Evolutionary conservation across 2,797 vertebrate species (phyloP), one percentile per base, ranked within the genome.

Genomic region (Spinus olivaceus): DNA sequence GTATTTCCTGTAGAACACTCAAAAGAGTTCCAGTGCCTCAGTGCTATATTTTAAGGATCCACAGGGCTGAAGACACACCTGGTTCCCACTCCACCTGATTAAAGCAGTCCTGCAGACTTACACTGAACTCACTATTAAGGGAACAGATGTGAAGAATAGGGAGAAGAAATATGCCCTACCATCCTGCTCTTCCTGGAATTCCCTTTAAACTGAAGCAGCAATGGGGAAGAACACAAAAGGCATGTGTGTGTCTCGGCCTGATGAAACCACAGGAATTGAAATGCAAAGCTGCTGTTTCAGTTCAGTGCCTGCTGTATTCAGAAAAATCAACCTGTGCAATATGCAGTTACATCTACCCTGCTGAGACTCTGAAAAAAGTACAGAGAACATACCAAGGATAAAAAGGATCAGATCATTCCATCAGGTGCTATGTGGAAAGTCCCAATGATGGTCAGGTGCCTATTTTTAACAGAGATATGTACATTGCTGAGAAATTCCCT

Each of bases 221-320:
- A 7, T 8, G 6, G 25, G 49, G 37, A 44, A 69, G 54, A 84
- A 39, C 35, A 57, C 21, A 63, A 73, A 70, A 81, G 33, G 2
- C 9, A 23, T 0, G 0, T 44, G 41, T 30, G 71, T 78, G 27
- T 18, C 37, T 66, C 2, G 0, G 42, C 32, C 64, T 46, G n/a
- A 50, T 22, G 56, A 71, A 91, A 57, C 10, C 30, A 39, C 16
- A 35, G 19, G 42, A 61, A 37, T 0, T 19, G 30, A 61, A 78
- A 64, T 81, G 28, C 42, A 84, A 83, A 86, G 42, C n/a, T 90
- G 32, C 21, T 61, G 20, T 18, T 37, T 90, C 37, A 54, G 37
- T 42, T 78, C 21, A n/a, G 46, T 0, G 0, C 32, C 16, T 42
- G 39, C 39, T 71, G 27, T 32, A n/a, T 33, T 20, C 7, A 15